Percentiles rank a stretch among this genome's conserved stretches.
These are phyloP conservation scores for Ia io DNA, from an alignment of 2,113 vertebrate genomes.

Conservation along the genomic window DNA sequence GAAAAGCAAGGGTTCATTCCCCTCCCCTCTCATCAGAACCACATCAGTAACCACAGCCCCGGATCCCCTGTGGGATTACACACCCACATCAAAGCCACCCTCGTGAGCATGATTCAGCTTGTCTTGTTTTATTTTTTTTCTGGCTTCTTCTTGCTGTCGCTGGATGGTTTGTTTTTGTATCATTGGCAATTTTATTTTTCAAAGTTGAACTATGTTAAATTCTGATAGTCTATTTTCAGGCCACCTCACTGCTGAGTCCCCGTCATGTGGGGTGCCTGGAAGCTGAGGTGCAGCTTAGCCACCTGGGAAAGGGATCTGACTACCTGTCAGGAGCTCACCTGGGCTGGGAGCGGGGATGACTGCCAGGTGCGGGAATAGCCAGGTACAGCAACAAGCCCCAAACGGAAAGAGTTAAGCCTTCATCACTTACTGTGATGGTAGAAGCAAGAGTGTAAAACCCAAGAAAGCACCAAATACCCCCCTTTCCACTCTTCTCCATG, in stretches of 20 bases:
- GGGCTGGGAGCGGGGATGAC: background rate
- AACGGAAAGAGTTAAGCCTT: background rate
- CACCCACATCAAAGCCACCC: background rate
- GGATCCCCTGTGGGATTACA: background rate
- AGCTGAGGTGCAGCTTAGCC: background rate
- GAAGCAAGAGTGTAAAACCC: background rate
- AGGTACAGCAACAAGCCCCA: background rate
- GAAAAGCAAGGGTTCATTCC: background rate
- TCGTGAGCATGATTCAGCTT: background rate
- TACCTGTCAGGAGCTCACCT: accelerated
- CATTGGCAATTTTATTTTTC: background rate
- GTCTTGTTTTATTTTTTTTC: background rate
- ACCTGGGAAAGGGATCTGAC: too few relatives aligned
- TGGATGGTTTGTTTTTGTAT: background rate
- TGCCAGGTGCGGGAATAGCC: background rate
- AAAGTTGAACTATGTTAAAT: background rate
- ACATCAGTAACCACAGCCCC: accelerated
- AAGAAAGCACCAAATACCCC: background rate
- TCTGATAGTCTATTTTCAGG: background rate
- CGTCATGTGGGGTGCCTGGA: accelerated
- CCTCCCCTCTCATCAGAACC: accelerated
- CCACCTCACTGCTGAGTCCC: background rate
- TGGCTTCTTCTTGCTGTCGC: background rate
- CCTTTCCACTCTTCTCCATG: too few relatives aligned
- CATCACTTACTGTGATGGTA: accelerated